Evolutionary conservation across 37 sponge, comb jelly and placozoan species (phyloP).

Genomic region (Agelas oroides): DNA sequence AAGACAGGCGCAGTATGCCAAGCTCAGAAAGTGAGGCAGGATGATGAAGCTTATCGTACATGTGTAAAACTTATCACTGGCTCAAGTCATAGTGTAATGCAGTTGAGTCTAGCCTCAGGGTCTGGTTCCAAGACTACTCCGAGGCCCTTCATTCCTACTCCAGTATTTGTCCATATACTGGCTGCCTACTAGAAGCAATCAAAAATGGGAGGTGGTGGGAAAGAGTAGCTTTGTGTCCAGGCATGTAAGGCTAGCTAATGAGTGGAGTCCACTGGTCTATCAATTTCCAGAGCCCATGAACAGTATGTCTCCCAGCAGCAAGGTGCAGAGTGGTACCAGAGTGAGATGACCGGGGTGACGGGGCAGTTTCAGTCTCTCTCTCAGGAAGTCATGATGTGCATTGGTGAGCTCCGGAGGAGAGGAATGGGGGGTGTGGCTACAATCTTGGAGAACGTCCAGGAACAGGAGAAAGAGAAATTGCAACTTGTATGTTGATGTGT

Average conservation of each 20-base stretch:
- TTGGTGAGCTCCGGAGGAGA: constrained; percentile 1
- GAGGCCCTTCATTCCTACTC: too few species aligned
- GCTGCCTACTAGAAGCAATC: too few species aligned
- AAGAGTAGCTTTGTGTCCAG: too few species aligned
- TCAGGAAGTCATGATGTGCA: constrained; percentile 13
- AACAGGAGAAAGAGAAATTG: constrained; percentile 68
- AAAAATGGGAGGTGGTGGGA: too few species aligned
- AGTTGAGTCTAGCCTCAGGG: too few species aligned
- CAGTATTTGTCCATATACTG: too few species aligned
- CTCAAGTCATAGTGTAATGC: too few species aligned
- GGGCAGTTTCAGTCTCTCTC: constrained; percentile 42
- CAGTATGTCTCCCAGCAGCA: neutral
- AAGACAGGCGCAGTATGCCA: constrained; percentile 54
- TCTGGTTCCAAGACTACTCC: too few species aligned
- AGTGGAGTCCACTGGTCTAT: too few species aligned
- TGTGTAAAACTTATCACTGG: too few species aligned
- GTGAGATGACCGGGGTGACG: constrained; percentile 25
- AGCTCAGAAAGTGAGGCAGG: constrained; percentile 49
- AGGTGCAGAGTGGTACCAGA: constrained; percentile 16
- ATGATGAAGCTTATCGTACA: too few species aligned
- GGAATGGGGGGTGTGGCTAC: neutral
- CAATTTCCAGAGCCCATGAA: constrained; percentile 27
- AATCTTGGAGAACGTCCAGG: constrained; percentile 40
- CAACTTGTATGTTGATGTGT: neutral
- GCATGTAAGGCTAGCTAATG: too few species aligned